Evolutionary conservation across 2,113 vertebrate species (phyloP).

Genomic region (Nestor notabilis): DNA sequence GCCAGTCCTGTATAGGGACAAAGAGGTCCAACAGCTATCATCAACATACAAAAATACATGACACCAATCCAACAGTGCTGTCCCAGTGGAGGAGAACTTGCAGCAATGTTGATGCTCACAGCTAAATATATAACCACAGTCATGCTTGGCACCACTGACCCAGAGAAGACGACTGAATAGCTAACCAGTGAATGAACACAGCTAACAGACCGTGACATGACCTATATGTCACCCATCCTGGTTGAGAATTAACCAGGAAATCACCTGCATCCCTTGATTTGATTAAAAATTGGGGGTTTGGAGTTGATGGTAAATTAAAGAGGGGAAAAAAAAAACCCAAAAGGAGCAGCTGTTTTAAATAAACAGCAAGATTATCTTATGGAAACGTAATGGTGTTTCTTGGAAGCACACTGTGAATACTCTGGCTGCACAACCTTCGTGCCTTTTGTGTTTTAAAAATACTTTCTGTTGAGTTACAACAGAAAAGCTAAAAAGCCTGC

Average conservation of each 20-base stretch:
- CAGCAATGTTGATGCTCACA: not conserved
- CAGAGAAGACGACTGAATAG: slow-evolving; percentile 28
- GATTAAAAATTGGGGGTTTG: not conserved
- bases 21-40: not conserved
- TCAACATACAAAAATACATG: not conserved
- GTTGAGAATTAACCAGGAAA: slow-evolving; percentile 55
- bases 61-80: not conserved
- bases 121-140: slow-evolving; percentile 38
- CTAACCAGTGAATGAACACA: slow-evolving; percentile 36
- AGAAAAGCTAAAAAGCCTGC: slow-evolving; percentile 24
- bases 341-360: slow-evolving; percentile 27
- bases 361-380: not conserved
- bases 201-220: slow-evolving; percentile 11
- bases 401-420: slow-evolving; percentile 23
- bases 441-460: slow-evolving; percentile 42
- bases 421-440: slow-evolving; percentile 8
- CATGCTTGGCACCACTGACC: slow-evolving; percentile 43
- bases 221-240: not conserved
- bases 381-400: not conserved
- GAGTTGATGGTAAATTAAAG: not conserved
- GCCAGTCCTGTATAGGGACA: not conserved
- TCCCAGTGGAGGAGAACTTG: not conserved
- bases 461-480: slow-evolving; percentile 26
- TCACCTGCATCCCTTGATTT: not conserved
- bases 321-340: fast-evolving